These are phyloP conservation scores for Propithecus deckenii DNA, from an alignment of 2,797 vertebrate genomes.

Conservation along the genomic window DNA sequence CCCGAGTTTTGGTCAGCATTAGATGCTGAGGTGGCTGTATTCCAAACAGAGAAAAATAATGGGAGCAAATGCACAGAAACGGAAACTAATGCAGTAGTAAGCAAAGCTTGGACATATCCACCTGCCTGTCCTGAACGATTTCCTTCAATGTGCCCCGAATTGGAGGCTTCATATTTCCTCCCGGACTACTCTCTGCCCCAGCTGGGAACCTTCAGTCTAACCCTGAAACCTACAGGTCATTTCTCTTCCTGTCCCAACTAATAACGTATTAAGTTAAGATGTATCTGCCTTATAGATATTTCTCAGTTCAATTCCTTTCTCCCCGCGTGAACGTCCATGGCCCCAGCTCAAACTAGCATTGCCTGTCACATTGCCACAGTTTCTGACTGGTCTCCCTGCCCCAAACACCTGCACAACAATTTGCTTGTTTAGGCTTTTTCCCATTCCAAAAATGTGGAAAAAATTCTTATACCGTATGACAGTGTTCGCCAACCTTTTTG, in stretches of 20 bases:
- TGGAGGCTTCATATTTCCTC: not conserved
- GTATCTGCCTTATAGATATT: not conserved
- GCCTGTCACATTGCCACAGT: not conserved
- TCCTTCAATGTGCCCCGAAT: not conserved
- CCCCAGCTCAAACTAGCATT: not conserved
- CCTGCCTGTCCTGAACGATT: slow-evolving; percentile 20
- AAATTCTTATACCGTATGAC: not conserved
- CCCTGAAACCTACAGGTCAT: not conserved
- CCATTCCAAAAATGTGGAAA: not conserved
- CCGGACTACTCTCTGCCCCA: not conserved
- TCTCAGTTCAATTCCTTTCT: not conserved
- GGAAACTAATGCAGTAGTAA: not conserved
- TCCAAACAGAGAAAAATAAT: slow-evolving; percentile 23
- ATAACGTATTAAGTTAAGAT: not conserved
- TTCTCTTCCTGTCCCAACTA: not conserved
- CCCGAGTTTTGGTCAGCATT: not conserved
- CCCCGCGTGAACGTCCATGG: not conserved
- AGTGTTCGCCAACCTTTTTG: not conserved
- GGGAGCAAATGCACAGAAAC: not conserved
- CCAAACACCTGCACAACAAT: not conserved
- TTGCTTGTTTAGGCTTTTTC: not conserved
- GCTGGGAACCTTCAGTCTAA: not conserved
- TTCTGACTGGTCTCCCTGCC: not conserved
- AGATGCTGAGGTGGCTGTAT: not conserved
- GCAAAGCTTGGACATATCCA: not conserved